Evolutionary conservation across 2,113 vertebrate genomes (phyloP), one percentile per base, ranked within the genome.

Genomic region (Dromas ardeola): DNA sequence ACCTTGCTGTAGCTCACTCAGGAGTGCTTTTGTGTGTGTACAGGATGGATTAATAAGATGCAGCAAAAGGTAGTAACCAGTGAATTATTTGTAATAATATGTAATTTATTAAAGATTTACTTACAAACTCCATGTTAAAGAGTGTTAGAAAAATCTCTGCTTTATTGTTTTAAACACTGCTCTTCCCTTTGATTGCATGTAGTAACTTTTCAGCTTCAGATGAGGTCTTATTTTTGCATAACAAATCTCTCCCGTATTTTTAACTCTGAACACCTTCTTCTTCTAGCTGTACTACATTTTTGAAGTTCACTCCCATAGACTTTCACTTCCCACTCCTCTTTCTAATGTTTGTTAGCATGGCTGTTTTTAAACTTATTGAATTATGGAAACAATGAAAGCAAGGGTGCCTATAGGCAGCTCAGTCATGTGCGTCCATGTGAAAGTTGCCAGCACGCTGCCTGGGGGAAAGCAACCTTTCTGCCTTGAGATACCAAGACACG

Each of bases 401-500:
- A 73, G 81, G 77, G 26, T 92, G 80, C 89, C 88, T 88, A 95
- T 70, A 69, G 93, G 91, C 81, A 94, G 32, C 52, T 90, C 91
- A 90, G 85, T 89, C 92, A 10, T 36, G 66, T 96, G 84, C 92
- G 95, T 96, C 91, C 92, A 77, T 21, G 59, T 73, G 86, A 95
- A 93, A 80, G 83, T 91, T 88, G 62, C 96, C 79, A 56, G 78
- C 74, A 74, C 59, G 67, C 74, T 77, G 96, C 96, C 97, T 90
- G 73, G 83, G 83, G 92, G 71, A 70, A 95, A 95, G 82, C 82
- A 78, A 85, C 88, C 61, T 92, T 84, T 95, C 92, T 91, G 73
- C 91, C 93, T 96, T 92, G 86, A 95, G 92, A 95, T 63, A 96
- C 67, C 42, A 84, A 94, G 66, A 82, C 62, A 94, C 1, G 8